A percentile compares a stretch with the other conserved stretches of the same genome.
These are phyloP conservation scores for Bimastos eiseni DNA, from an alignment of 2,888 invertebrate genomes.

Conservation along the genomic window DNA sequence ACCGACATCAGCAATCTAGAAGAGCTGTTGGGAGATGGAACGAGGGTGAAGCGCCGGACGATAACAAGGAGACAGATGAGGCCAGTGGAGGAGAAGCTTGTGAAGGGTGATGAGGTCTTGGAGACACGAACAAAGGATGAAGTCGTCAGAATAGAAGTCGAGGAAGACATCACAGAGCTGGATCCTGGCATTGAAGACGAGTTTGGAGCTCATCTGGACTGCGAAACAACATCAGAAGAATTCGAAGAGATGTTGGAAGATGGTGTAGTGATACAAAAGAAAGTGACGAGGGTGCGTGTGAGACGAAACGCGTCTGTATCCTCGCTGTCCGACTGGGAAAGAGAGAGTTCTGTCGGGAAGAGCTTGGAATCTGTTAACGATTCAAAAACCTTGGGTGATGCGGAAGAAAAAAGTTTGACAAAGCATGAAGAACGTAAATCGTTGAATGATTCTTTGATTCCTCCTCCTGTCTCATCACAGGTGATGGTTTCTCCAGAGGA, in stretches of 20 bases:
- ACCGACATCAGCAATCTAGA: constrained; percentile 9
- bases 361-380: background rate
- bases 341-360: background rate
- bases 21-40: constrained; percentile 24
- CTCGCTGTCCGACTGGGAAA: background rate
- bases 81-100: constrained; percentile 7
- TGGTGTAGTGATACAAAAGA: constrained; percentile 32
- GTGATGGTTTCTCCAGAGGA: background rate
- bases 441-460: background rate
- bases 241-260: constrained; percentile 35
- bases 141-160: constrained; percentile 22
- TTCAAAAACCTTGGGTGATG: background rate
- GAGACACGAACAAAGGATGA: background rate
- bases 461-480: background rate
- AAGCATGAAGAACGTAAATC: background rate
- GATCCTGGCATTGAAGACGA: constrained; percentile 33
- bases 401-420: background rate
- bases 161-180: constrained; percentile 35
- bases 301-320: background rate
- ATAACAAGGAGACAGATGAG: background rate
- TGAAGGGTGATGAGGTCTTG: background rate
- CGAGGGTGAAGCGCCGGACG: background rate
- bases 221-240: constrained; percentile 33
- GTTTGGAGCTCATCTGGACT: constrained; percentile 26
- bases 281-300: constrained; percentile 17